phyloP scores from a whole-genome alignment of 1,140 invertebrate genomes.

The Thalassaphorura encarpata region DNA sequence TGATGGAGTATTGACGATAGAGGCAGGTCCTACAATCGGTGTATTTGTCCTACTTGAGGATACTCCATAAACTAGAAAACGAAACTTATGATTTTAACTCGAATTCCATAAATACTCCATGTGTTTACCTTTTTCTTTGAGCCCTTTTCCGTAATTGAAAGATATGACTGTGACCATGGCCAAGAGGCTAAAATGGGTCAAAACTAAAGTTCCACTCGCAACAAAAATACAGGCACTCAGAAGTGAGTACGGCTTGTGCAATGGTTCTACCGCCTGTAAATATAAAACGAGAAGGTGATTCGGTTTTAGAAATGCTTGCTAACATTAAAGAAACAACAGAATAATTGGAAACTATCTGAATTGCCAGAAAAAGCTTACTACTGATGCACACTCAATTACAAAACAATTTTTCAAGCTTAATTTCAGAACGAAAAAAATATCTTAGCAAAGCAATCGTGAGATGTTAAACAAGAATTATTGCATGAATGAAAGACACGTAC shows the following conservation, averaged over 20 bases:
- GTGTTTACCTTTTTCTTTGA: conserved; percentile 11
- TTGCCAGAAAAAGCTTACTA: too few species aligned
- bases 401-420: neutral
- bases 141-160: conserved; percentile 22
- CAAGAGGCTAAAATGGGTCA: conserved; percentile 24
- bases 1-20: too few species aligned
- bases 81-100: neutral
- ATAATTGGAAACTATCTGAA: too few species aligned
- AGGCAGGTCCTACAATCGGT: too few species aligned
- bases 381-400: too few species aligned
- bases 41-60: too few species aligned
- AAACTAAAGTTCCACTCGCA: conserved; percentile 3
- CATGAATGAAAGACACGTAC: conserved; percentile 4
- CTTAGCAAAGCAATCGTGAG: neutral
- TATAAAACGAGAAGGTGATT: neutral
- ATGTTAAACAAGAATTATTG: neutral
- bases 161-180: conserved; percentile 9
- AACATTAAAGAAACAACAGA: too few species aligned
- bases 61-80: conserved; percentile 14
- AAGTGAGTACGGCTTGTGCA: neutral
- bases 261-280: conserved; percentile 1
- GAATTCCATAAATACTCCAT: neutral
- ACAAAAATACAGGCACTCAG: conserved; percentile 9
- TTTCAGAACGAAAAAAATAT: neutral
- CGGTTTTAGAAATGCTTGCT: neutral